phyloP scores from a whole-genome alignment of 1,140 invertebrate genomes.

The Halesus radiatus region DNA sequence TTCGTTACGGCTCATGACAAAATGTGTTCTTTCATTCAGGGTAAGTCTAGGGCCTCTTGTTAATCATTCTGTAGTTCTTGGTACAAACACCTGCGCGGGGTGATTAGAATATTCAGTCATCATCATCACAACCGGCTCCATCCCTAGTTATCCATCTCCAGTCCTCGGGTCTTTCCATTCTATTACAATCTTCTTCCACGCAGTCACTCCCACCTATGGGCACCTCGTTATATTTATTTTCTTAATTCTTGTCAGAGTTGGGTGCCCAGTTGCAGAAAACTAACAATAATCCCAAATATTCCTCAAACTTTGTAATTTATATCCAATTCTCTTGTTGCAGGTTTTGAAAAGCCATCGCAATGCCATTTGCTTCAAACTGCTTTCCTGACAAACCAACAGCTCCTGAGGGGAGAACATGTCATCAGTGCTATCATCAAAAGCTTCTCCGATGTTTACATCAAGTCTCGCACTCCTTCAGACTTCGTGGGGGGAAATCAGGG shows the following conservation, averaged over 20 bases:
- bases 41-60: slow-evolving; percentile 54
- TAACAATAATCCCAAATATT: not conserved
- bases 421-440: slow-evolving; percentile 71
- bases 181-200: too few species aligned
- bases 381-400: slow-evolving; percentile 75
- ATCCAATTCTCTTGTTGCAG: slow-evolving; percentile 60
- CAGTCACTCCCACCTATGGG: too few species aligned
- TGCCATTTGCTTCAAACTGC: slow-evolving; percentile 77
- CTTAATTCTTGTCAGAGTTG: too few species aligned
- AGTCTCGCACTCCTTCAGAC: slow-evolving; percentile 70
- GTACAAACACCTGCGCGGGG: too few species aligned
- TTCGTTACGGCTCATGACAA: slow-evolving; percentile 64
- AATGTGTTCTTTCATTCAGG: slow-evolving; percentile 65
- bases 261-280: too few species aligned
- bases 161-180: too few species aligned
- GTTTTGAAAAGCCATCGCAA: slow-evolving; percentile 70
- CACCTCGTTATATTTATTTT: too few species aligned
- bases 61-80: too few species aligned
- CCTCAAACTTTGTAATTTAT: slow-evolving; percentile 20
- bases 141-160: too few species aligned
- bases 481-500: slow-evolving; percentile 65
- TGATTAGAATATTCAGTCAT: too few species aligned
- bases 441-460: slow-evolving; percentile 80
- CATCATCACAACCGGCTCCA: too few species aligned
- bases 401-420: slow-evolving; percentile 72